phyloP scores from a whole-genome alignment of 2,888 invertebrate genomes.

The Linnaemya tessellans region DNA sequence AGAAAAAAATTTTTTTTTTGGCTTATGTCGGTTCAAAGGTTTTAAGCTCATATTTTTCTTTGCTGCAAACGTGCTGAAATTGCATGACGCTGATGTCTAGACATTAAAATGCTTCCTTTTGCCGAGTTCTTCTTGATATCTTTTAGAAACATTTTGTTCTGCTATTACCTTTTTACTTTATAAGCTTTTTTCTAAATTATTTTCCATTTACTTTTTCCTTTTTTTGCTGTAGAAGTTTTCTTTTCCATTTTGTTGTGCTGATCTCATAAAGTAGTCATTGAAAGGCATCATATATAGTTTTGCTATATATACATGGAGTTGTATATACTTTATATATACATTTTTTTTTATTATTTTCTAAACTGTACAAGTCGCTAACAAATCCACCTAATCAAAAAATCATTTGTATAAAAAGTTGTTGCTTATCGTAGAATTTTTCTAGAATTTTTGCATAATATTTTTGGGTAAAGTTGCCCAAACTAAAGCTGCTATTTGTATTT shows the following conservation, averaged over 20 bases:
- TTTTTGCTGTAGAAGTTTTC: slow-evolving; percentile 3
- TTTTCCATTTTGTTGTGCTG: slow-evolving; percentile 38
- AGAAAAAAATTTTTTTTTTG: background rate
- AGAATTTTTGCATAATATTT: slow-evolving; percentile 18
- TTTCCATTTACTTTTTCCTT: slow-evolving; percentile 8
- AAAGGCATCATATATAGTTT: slow-evolving; percentile 58
- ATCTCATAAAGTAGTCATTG: slow-evolving; percentile 70
- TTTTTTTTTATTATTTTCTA: background rate
- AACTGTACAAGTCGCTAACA: background rate
- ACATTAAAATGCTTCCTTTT: slow-evolving; percentile 80
- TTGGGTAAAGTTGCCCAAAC: background rate
- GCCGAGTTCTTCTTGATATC: slow-evolving; percentile 53
- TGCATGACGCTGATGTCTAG: slow-evolving; percentile 81
- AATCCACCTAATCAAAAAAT: slow-evolving; percentile 44
- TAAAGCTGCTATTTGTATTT: background rate
- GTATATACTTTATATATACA: background rate
- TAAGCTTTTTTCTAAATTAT: slow-evolving; percentile 18
- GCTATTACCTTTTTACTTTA: slow-evolving; percentile 20
- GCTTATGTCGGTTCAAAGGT: slow-evolving; percentile 59
- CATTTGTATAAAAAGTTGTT: slow-evolving; percentile 38
- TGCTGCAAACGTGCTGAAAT: slow-evolving; percentile 63
- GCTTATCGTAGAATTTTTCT: background rate
- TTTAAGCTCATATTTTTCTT: slow-evolving; percentile 10
- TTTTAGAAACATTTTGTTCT: slow-evolving; percentile 22
- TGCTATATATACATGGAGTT: slow-evolving; percentile 25